Conservation (phyloP, 2,797 vertebrate genomes). For the Leptodactylus fallax region DNA sequence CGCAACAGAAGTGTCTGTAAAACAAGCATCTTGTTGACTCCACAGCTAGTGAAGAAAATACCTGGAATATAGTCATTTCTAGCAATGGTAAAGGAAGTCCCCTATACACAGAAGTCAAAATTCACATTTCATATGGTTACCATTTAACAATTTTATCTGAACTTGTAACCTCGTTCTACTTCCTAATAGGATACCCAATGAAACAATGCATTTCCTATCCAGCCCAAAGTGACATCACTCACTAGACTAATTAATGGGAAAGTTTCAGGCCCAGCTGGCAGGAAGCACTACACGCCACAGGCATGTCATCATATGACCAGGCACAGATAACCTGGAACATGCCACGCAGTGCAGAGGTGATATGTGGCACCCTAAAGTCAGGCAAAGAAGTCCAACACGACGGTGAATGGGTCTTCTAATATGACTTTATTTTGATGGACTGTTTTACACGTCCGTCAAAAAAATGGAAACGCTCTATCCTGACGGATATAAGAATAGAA, state of each 20-base stretch:
- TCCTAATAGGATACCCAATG: slow-evolving; percentile 44
- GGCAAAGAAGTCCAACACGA: too few species aligned
- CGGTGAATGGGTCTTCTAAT: too few species aligned
- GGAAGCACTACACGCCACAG: slow-evolving; percentile 15
- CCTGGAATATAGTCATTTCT: too few species aligned
- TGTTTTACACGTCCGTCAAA: too few species aligned
- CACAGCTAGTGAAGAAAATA: background rate
- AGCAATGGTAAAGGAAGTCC: background rate
- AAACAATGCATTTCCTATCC: slow-evolving; percentile 53
- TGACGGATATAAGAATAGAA: too few species aligned
- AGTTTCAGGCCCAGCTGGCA: slow-evolving; percentile 22
- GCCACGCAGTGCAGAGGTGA: too few species aligned
- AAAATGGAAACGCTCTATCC: too few species aligned
- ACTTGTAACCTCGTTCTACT: slow-evolving; percentile 48
- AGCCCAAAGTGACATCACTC: slow-evolving; percentile 37
- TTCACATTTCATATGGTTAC: slow-evolving; percentile 32
- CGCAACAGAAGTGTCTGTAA: background rate
- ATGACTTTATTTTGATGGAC: too few species aligned
- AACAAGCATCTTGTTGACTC: background rate
- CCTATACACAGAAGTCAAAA: background rate
- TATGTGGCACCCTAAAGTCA: too few species aligned
- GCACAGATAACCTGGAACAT: background rate
- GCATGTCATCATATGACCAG: background rate
- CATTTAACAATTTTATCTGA: slow-evolving; percentile 42
- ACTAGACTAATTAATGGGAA: slow-evolving; percentile 26